These are phyloP conservation scores for Oceanodroma leucorhoa DNA, from an alignment of 2,797 vertebrate species.

Conservation along the genomic window DNA sequence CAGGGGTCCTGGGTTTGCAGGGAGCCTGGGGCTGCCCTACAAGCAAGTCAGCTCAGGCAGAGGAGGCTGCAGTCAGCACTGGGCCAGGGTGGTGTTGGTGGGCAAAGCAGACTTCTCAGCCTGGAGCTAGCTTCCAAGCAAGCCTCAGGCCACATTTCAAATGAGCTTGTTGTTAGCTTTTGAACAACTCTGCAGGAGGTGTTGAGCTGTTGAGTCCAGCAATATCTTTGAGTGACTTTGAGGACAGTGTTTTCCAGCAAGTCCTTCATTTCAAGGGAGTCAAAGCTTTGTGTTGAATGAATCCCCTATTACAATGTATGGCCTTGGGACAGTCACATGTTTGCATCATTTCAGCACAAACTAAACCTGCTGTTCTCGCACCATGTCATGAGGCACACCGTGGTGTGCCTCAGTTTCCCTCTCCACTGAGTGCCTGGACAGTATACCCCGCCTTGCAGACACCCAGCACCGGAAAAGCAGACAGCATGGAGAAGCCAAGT, in stretches of 20 bases:
- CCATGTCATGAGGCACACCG: background rate
- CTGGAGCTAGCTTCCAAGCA: background rate
- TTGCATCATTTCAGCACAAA: background rate
- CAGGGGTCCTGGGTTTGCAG: background rate
- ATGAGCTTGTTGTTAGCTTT: background rate
- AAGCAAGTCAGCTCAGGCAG: background rate
- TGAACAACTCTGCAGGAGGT: background rate
- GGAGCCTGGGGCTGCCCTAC: background rate
- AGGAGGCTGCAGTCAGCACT: background rate
- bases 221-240: background rate
- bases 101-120: background rate
- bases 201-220: background rate
- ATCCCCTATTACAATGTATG: background rate
- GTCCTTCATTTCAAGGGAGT: background rate
- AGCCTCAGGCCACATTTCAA: background rate
- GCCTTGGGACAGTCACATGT: background rate
- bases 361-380: background rate
- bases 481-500: background rate
- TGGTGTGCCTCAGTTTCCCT: background rate
- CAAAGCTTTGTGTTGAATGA: background rate
- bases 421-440: background rate
- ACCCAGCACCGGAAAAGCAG: background rate
- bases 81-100: background rate
- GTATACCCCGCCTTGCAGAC: background rate
- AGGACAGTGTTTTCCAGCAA: background rate